Percentiles rank a stretch among this genome's conserved stretches.
phyloP scores from a whole-genome alignment of 1,140 invertebrate species.

The Drosophila malerkotliana region DNA sequence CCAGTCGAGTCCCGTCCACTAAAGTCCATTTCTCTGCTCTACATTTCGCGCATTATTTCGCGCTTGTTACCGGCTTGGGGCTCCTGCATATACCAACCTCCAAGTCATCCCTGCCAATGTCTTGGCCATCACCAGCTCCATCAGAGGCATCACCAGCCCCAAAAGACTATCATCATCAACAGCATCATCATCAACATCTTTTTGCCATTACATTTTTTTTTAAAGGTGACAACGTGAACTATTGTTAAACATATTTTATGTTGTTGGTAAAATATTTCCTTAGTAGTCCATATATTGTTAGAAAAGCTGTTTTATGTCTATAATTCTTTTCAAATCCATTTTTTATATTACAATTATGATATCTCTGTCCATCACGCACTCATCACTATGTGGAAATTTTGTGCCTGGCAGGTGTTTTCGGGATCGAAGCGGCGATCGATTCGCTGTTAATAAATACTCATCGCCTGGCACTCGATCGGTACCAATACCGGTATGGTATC shows the following conservation, averaged over 20 bases:
- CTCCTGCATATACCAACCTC: conserved; percentile 6
- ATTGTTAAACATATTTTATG: too few species aligned
- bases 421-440: conserved; percentile 53
- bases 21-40: conserved; percentile 50
- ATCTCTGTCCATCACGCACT: conserved; percentile 24
- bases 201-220: background rate
- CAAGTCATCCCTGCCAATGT: conserved; percentile 4
- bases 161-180: conserved; percentile 48
- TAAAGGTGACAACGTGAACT: conserved; percentile 25
- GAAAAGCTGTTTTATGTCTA: too few species aligned
- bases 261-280: background rate
- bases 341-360: background rate
- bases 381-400: conserved; percentile 22
- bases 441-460: conserved; percentile 80
- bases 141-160: conserved; percentile 15
- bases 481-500: conserved; percentile 6
- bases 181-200: conserved; percentile 23
- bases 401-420: conserved; percentile 68
- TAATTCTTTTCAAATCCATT: background rate
- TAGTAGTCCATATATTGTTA: too few species aligned
- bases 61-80: conserved; percentile 63
- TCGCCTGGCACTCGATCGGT: conserved; percentile 11
- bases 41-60: conserved; percentile 80
- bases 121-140: conserved; percentile 32
- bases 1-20: conserved; percentile 8